Evolutionary conservation across 2,888 invertebrate genomes (phyloP), one percentile per base, ranked within the genome.

Genomic region (Steinernema hermaphroditum): DNA sequence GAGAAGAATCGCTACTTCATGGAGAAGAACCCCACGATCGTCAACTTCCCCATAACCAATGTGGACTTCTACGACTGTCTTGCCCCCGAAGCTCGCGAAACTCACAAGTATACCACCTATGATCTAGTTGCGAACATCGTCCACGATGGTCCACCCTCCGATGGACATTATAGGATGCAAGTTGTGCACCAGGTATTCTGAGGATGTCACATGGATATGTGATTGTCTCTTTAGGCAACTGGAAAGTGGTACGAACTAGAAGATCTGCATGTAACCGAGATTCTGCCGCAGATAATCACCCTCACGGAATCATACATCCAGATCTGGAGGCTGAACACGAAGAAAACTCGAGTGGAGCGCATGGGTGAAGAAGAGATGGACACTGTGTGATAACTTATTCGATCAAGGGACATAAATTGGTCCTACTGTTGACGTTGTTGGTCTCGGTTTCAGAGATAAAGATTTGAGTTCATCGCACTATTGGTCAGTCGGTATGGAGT

Each of bases 1-100:
- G 96, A 96, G 0, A 98, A 96, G 88, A 99, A 98, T 87, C 96
- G 95, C 6, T 99, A 97, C 89, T 98, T 96, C 86, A 91, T 96
- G 22, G 98, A 99, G 88, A 99, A 99, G 89, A 99, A 99, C 90
- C 96, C 96, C 0, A 99, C 98, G 0, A 99, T 99, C 85, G 97
- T 99, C 1, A 99, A 99, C 88, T 99, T 99, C 87, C 98, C 98
- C 2, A 94, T 98, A 75, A 95, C 94, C 87, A 95, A 96, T 87
- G 93, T 98, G 1, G 97, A 98, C 88, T 94, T 98, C 88, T 94
- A 94, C 16, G 97, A 98, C 84, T 92, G 96, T 82, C 88, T 98
- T 68, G 92, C 94, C 0, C 91, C 93, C 0, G 94, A 94, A 92
- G 75, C 80, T 82, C 73, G 86, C 80, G 73, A 75, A 0, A 90